Conservation (phyloP, 1,140 invertebrate species). For the Meloidogyne floridensis region DNA sequence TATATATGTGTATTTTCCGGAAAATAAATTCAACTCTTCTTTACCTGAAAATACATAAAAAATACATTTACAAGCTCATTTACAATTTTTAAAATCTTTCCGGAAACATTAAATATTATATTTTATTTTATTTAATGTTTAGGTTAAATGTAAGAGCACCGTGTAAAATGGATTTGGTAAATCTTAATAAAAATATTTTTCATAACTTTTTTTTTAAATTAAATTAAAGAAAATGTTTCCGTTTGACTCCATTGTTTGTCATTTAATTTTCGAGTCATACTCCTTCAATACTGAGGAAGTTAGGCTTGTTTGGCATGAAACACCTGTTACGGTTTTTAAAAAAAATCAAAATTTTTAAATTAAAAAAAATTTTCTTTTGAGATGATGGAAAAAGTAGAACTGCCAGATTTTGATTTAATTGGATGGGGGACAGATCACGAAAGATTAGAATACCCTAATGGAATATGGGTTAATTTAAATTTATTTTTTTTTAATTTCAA, state of each 20-base stretch:
- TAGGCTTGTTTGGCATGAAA: constrained; percentile 62
- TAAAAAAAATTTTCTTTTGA: not conserved
- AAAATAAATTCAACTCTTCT: not conserved
- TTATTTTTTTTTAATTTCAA: not conserved
- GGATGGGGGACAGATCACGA: constrained; percentile 65
- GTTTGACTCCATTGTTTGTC: constrained; percentile 63
- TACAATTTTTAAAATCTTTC: no score
- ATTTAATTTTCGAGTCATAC: constrained; percentile 60
- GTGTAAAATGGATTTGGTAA: constrained; percentile 62
- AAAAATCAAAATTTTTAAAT: not conserved
- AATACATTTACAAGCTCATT: no score
- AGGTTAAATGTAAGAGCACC: constrained; percentile 63
- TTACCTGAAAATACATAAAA: no score
- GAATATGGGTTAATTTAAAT: constrained; percentile 51
- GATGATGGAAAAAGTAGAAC: constrained; percentile 66
- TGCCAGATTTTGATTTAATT: constrained; percentile 65
- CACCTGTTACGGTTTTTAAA: constrained; percentile 37
- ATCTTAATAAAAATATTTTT: constrained; percentile 29
- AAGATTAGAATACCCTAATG: constrained; percentile 62
- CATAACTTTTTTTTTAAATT: not conserved
- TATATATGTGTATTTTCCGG: not conserved
- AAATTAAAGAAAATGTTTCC: constrained; percentile 61
- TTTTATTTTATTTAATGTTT: constrained; percentile 19
- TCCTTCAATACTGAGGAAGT: constrained; percentile 66
- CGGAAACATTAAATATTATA: no score